Percentiles rank a stretch among this genome's conserved stretches.
Conservation (phyloP, 2,113 vertebrate genomes). For the Gymnarchus niloticus region DNA sequence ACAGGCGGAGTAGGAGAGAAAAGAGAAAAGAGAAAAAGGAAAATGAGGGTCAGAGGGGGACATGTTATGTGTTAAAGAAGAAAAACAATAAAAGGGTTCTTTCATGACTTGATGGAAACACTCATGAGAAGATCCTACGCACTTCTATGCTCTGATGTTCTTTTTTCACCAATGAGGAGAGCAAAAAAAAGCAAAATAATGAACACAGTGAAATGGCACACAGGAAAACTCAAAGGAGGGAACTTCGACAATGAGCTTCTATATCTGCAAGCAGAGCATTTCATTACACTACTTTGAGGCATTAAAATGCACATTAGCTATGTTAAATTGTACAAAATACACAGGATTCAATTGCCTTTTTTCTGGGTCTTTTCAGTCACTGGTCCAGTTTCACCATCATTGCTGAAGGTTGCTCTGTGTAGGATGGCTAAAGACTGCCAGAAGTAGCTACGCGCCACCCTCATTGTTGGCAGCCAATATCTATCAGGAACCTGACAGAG, state of each 20-base stretch:
- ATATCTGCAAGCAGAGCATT: not conserved
- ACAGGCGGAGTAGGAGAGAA: constrained; percentile 49
- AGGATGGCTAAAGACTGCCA: not conserved
- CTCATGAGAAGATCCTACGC: constrained; percentile 57
- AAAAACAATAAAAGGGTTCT: constrained; percentile 76
- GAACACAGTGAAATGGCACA: constrained; percentile 59
- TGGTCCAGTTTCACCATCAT: not conserved
- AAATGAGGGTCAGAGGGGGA: constrained; percentile 76
- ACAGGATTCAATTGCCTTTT: not conserved
- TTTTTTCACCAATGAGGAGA: constrained; percentile 41
- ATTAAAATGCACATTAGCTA: not conserved
- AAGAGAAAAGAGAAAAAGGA: constrained; percentile 68
- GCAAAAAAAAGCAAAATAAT: constrained; percentile 57
- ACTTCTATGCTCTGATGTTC: constrained; percentile 43
- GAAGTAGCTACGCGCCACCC: not conserved
- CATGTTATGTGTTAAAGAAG: constrained; percentile 80
- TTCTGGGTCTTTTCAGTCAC: not conserved
- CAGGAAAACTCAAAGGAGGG: constrained; percentile 43
- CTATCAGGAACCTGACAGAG: not conserved
- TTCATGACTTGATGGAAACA: constrained; percentile 67
- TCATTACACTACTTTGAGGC: not conserved
- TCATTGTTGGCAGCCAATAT: not conserved
- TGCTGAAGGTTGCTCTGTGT: not conserved
- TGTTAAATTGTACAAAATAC: not conserved
- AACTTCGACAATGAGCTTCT: constrained; percentile 39